A percentile compares a stretch with the other conserved stretches of the same genome.
Conservation (phyloP, 2,888 invertebrate species). For the Nymphalis polychloros region DNA sequence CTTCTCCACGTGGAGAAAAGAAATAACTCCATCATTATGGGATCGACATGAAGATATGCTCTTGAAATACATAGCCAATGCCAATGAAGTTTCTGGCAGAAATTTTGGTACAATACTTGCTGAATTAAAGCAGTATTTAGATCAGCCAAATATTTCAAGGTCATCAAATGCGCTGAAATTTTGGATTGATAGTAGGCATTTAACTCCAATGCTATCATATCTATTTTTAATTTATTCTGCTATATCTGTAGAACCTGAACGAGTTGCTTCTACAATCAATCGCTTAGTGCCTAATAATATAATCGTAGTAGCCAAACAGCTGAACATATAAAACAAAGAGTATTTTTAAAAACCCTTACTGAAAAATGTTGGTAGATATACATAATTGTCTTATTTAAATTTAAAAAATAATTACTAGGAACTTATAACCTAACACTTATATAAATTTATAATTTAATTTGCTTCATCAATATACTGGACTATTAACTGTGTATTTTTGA, state of each 20-base stretch:
- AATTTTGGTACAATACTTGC: no score
- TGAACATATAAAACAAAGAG: slow-evolving; percentile 17
- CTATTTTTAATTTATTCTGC: slow-evolving; percentile 39
- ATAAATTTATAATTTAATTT: no score
- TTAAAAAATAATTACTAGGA: slow-evolving; percentile 12
- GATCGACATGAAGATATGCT: no score
- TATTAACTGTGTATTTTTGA: no score
- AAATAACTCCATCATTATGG: no score
- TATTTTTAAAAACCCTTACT: slow-evolving; percentile 20
- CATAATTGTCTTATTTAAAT: slow-evolving; percentile 19
- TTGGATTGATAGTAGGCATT: slow-evolving; percentile 36
- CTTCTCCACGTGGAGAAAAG: no score
- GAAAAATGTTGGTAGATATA: slow-evolving; percentile 15
- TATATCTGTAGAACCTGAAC: slow-evolving; percentile 39
- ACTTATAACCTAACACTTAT: neutral
- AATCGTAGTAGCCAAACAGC: slow-evolving; percentile 11
- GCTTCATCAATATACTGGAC: no score
- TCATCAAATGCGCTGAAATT: no score
- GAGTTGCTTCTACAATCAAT: slow-evolving; percentile 38
- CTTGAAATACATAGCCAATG: no score
- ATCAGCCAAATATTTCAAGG: no score
- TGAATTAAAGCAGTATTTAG: no score
- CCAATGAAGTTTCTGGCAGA: slow-evolving; percentile 12
- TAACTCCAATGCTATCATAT: slow-evolving; percentile 36
- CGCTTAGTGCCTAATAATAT: neutral